phyloP scores from a whole-genome alignment of 1,140 invertebrate species.

The Papilio glaucus region DNA sequence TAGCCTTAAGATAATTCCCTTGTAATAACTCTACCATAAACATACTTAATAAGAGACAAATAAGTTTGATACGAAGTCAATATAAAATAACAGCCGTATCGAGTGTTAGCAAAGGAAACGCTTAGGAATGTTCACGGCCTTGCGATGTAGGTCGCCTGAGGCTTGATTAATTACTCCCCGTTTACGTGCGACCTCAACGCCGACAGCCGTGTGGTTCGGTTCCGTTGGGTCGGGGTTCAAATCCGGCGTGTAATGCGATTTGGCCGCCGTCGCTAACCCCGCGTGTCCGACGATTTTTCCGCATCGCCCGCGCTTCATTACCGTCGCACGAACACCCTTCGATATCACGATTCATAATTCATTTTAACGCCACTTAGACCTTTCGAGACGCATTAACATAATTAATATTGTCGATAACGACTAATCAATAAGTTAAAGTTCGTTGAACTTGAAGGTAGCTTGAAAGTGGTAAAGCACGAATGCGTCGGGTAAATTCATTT shows the following conservation, averaged over 20 bases:
- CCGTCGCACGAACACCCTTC: constrained; percentile 30
- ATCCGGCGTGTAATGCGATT: constrained; percentile 25
- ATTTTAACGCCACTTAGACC: constrained; percentile 17
- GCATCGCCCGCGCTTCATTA: constrained; percentile 17
- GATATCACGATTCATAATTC: constrained; percentile 9
- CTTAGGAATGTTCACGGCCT: constrained; percentile 29
- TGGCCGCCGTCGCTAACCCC: neutral
- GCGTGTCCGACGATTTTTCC: constrained; percentile 7
- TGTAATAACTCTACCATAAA: constrained; percentile 21
- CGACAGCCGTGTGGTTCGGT: neutral
- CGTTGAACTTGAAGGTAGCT: neutral
- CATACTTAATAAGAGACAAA: constrained; percentile 19
- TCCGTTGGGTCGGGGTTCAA: constrained; percentile 27
- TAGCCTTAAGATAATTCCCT: constrained; percentile 4
- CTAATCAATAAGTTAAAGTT: constrained; percentile 24
- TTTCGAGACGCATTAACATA: constrained; percentile 18
- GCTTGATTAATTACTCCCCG: constrained; percentile 30
- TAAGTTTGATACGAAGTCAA: constrained; percentile 4
- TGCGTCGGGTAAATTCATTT: neutral
- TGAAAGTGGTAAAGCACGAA: neutral
- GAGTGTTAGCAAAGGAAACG: constrained; percentile 20
- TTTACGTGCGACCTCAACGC: constrained; percentile 24
- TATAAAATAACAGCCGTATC: neutral
- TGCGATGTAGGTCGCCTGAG: constrained; percentile 30
- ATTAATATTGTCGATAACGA: constrained; percentile 14